Evolutionary conservation across 2,797 vertebrate genomes (phyloP), one percentile per base, ranked within the genome.

Genomic region (Danio jaintianensis): DNA sequence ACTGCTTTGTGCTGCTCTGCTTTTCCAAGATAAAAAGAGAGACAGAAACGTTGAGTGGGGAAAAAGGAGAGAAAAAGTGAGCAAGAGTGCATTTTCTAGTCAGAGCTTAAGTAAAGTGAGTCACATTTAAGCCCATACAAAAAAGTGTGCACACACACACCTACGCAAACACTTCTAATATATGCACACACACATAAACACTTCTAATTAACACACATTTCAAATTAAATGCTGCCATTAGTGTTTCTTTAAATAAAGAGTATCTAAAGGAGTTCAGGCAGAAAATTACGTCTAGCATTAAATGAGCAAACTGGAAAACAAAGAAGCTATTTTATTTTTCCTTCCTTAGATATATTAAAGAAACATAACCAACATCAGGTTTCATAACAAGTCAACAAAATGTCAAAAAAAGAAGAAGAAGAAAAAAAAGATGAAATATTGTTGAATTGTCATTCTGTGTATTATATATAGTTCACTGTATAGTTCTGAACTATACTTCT

Each of bases 1-100:
- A 47, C 64, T 59, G 42, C 64, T 68, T 59, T 78, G 75, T 78
- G 64, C 63, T 48, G 12, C 52, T 58, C 52, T 38, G 8, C 29
- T 67, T 42, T 10, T 78, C 42, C 53, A 78, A 78, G 64, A 59
- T 50, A 48, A 18, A 43, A 16, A 75, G 22, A 20, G 4, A 48
- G 45, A 55, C 8, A 67, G 10, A 58, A 76, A 52, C 43, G 47
- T n/a, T 43, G 36, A 42, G 13, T 42, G 38, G 10, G 29, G n/a
- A 20, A 64, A 12, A 43, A 13, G 12, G 40, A 18, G 11, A 47
- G 11, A 56, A 5, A 11, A 48, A 50, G n/a, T 58, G 22, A 22
- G 22, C 38, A 52, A 61, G 7, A 53, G 42, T 40, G 13, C 7
- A 15, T n/a, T 43, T 8, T 53, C 13, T 11, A 43, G 0, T 16